Conservation (phyloP, 92 coral and sea anemone genomes). For the Diadumene lineata region DNA sequence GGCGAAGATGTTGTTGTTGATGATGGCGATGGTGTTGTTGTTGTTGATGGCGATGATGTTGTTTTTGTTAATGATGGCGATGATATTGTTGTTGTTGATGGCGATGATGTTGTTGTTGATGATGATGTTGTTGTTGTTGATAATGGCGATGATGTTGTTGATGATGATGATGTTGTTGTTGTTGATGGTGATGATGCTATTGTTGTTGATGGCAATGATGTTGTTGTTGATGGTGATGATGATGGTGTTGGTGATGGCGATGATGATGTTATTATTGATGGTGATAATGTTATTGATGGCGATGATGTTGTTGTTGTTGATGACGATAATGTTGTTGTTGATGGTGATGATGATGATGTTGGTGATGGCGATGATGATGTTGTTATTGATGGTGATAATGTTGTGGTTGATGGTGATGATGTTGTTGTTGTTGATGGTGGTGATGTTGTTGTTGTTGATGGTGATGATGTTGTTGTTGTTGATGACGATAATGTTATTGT, state of each 20-base stretch:
- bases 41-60: neutral
- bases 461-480: neutral
- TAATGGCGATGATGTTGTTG: neutral
- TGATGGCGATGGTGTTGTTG: neutral
- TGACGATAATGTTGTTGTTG: neutral
- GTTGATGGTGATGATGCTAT: neutral
- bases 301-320: conserved; percentile 1
- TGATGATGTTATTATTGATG: neutral
- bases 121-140: neutral
- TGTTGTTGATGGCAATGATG: neutral
- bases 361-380: neutral
- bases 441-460: neutral
- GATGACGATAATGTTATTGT: too few species aligned
- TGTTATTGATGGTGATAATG: neutral
- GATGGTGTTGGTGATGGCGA: neutral
- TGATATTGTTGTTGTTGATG: neutral
- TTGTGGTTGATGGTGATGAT: neutral
- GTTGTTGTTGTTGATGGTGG: neutral
- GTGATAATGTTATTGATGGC: neutral
- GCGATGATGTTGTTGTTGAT: neutral
- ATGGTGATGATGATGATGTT: neutral
- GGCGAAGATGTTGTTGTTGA: neutral
- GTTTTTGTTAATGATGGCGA: neutral
- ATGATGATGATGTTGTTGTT: neutral
- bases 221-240: neutral